These are phyloP conservation scores for Babyrousa celebensis DNA, from an alignment of 2,797 vertebrate genomes.

Conservation along the genomic window DNA sequence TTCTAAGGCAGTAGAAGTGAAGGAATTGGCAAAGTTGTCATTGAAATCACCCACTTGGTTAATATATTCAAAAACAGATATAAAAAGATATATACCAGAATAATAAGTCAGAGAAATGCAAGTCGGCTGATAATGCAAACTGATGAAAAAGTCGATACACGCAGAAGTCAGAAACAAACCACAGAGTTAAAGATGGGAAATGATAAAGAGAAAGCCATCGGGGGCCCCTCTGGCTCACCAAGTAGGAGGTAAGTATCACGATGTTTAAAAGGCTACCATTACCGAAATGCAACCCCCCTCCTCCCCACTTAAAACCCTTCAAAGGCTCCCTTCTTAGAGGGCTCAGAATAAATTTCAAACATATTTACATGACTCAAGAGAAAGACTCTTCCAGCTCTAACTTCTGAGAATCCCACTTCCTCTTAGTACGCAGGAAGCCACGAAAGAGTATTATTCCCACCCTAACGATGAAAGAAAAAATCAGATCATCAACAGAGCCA, in stretches of 20 bases:
- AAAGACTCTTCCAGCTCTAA: not conserved
- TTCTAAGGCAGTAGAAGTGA: slow-evolving; percentile 17
- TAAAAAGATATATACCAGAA: not conserved
- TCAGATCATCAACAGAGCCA: not conserved
- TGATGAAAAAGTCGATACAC: slow-evolving; percentile 25
- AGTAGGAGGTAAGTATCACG: not conserved
- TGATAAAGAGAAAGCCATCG: not conserved
- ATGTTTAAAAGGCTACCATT: not conserved
- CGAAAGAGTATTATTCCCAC: not conserved
- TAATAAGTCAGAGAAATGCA: not conserved
- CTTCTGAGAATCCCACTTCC: not conserved
- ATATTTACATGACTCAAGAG: slow-evolving; percentile 2
- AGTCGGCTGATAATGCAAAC: not conserved
- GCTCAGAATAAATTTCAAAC: not conserved
- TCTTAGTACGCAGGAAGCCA: not conserved
- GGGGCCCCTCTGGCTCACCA: not conserved
- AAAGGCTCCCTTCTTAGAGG: not conserved
- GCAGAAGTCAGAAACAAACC: slow-evolving; percentile 11
- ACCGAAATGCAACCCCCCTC: not conserved
- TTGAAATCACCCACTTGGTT: slow-evolving; percentile 7
- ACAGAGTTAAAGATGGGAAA: not conserved
- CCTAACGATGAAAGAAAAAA: not conserved
- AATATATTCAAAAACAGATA: slow-evolving; percentile 20
- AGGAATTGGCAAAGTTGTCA: not conserved
- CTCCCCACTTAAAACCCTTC: not conserved